A percentile compares a stretch with the other conserved stretches of the same genome.
Conservation (phyloP, 2,888 invertebrate genomes). For the Endotricha flammealis region DNA sequence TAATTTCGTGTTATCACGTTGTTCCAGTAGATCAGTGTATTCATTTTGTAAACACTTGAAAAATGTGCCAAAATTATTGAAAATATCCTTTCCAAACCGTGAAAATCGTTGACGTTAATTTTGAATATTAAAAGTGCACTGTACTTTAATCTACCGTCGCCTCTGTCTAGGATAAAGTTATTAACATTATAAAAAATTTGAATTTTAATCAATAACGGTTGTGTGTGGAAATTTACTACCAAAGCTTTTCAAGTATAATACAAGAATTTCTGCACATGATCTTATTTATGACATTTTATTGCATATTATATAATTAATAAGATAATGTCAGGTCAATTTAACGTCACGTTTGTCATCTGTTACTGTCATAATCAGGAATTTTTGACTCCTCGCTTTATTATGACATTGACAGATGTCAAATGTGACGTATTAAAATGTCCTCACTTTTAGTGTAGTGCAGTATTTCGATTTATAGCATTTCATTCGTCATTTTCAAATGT, state of each 20-base stretch:
- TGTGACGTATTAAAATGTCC: too few relatives aligned
- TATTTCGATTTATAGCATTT: constrained; percentile 69
- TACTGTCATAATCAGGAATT: too few relatives aligned
- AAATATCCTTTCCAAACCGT: neutral
- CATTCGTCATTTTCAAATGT: constrained; percentile 67
- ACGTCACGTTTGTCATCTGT: too few relatives aligned
- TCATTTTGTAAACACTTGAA: too few relatives aligned
- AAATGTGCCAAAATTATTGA: constrained; percentile 35
- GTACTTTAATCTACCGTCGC: constrained; percentile 45
- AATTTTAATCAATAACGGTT: constrained; percentile 48
- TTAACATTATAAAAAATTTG: constrained; percentile 43
- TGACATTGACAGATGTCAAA: too few relatives aligned
- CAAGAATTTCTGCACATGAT: constrained; percentile 39
- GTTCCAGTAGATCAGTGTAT: too few relatives aligned
- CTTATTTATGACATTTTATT: constrained; percentile 58
- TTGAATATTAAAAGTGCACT: constrained; percentile 51
- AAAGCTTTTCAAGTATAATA: constrained; percentile 21
- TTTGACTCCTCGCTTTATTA: too few relatives aligned
- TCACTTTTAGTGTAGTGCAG: constrained; percentile 65
- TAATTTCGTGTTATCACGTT: too few relatives aligned
- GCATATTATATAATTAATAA: constrained; percentile 59
- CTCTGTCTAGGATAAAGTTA: constrained; percentile 44
- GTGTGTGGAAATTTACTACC: constrained; percentile 32
- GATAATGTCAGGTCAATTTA: too few relatives aligned
- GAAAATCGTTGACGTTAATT: constrained; percentile 23